Base-by-base conservation (phyloP, 1,140 invertebrate species). In the Chrysoperla carnea region DNA sequence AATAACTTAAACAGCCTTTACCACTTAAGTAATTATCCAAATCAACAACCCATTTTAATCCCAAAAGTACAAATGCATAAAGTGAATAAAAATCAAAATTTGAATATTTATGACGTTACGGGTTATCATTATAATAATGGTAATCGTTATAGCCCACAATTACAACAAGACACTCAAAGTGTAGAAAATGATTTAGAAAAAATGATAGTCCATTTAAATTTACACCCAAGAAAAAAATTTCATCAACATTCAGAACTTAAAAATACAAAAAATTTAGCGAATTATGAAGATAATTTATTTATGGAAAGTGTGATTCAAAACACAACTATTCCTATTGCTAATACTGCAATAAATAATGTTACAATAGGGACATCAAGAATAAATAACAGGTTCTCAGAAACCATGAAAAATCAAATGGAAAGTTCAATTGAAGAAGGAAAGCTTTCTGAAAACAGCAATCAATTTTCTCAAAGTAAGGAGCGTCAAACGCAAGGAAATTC, bases 141-240 rank as follows among this genome's bases (percentile, higher is more conserved):
- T 9, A 9, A 9, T 9, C 8, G n/a, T 33, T 33, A 33, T 33
- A 33, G 6, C 6, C 31, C 31, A 4, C 8, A 33, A 33, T 11
- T 17, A 39, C 11, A 9, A 39, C 38, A n/a, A 27, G 8, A 23
- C 12, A 29, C 8, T 27, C 11, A 15, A 39, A 39, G 8, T 6
- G 11, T 6, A 41, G 15, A 31, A 13, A 13, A 2, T 13, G n/a
- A 41, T 41, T 17, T 17, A 11, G 13, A 27, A 29, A 23, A 29
- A 41, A 41, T 41, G 40, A 11, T 41, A 1, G n/a, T 41, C 8
- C 14, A 40, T 40, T 17, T 41, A 31, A 41, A 41, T 33, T 41
- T 41, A 15, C 29, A 41, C 31, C 40, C 40, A 15, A 29, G 29
- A 33, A 41, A 41, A 11, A 41, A 41, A 33, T 7, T 8, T 9